Percentiles rank a stretch among this genome's conserved stretches.
Evolutionary conservation across 2,113 vertebrate species (phyloP).

Genomic region (Isurus oxyrinchus): DNA sequence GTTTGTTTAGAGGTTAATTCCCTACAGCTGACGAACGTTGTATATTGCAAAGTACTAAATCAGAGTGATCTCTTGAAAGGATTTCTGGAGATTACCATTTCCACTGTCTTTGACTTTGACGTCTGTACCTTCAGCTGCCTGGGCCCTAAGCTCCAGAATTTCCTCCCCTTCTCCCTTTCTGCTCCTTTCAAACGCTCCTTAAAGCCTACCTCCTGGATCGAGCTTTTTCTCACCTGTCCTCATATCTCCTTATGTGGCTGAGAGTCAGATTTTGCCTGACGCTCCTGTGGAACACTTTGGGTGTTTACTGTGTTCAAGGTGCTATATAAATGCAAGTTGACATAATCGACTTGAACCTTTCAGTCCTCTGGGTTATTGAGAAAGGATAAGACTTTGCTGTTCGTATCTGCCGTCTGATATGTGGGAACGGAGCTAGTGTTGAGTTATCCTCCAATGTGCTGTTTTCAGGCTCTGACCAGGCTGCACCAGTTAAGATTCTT

Average conservation of each 20-base stretch:
- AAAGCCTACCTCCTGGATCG: background rate
- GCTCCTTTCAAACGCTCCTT: background rate
- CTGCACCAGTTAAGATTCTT: constrained; percentile 85
- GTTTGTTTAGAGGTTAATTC: background rate
- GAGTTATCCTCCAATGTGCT: background rate
- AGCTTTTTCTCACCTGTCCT: background rate
- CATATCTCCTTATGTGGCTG: background rate
- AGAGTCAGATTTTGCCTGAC: background rate
- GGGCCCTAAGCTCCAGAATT: background rate
- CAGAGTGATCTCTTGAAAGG: background rate
- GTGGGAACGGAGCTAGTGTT: background rate
- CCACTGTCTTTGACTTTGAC: background rate
- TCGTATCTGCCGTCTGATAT: background rate
- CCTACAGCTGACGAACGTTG: background rate
- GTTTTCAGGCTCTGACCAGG: constrained; percentile 71
- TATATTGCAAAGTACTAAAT: background rate
- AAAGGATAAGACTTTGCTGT: background rate
- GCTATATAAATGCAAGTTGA: no score
- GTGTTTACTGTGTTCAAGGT: background rate
- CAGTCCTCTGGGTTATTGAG: background rate
- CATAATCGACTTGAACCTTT: background rate
- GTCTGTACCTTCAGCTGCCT: background rate
- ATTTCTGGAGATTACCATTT: background rate
- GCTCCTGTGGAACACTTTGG: background rate
- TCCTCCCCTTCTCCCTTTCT: background rate